These are phyloP conservation scores for Parnassius smintheus DNA, from an alignment of 2,888 invertebrate species.

Conservation along the genomic window DNA sequence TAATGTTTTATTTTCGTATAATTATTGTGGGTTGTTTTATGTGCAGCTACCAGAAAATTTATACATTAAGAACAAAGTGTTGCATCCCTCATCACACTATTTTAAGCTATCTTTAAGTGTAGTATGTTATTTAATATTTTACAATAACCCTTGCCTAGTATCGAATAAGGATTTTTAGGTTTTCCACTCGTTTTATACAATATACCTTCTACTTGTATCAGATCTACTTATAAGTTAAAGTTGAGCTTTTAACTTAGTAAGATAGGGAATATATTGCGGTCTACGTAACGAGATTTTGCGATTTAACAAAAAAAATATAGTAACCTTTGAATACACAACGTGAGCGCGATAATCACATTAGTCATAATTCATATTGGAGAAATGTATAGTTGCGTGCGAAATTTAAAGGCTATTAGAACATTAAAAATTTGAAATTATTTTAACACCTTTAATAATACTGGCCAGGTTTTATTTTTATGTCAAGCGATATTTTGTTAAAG, in stretches of 20 bases:
- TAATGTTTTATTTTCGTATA: neutral
- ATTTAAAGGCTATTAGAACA: neutral
- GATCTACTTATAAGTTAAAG: conserved; percentile 76
- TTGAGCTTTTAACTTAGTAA: conserved; percentile 74
- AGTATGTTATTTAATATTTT: conserved; percentile 71
- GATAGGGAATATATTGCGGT: conserved; percentile 43
- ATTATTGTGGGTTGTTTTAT: neutral
- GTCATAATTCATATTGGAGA: neutral
- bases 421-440: no score
- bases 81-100: conserved; percentile 57
- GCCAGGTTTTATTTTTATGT: no score
- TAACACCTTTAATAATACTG: no score
- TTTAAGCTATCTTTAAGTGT: conserved; percentile 78
- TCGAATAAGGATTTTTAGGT: conserved; percentile 72
- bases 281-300: conserved; percentile 26
- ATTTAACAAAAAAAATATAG: conserved; percentile 7
- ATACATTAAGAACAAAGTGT: conserved; percentile 6
- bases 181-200: conserved; percentile 81
- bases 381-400: conserved; percentile 2
- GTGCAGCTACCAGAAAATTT: neutral
- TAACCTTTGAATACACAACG: conserved; percentile 8
- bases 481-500: no score
- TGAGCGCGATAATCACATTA: conserved; percentile 9
- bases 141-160: conserved; percentile 75
- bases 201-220: conserved; percentile 59